phyloP scores from a whole-genome alignment of 2,113 vertebrate genomes.

The Formicarius rufipectus region DNA sequence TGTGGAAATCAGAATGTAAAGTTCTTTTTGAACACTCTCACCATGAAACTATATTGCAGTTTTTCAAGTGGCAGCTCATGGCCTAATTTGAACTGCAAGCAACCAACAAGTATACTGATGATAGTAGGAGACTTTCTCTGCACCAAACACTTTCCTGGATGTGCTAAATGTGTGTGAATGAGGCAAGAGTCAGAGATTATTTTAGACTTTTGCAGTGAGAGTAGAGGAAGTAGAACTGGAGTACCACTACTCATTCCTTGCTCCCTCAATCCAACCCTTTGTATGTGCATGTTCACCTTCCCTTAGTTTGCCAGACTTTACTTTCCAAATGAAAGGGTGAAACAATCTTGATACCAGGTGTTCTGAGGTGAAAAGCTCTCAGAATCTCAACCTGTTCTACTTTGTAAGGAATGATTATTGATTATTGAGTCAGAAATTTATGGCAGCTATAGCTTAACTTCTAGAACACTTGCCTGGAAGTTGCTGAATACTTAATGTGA shows the following conservation, averaged over 20 bases:
- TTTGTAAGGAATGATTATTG: not conserved
- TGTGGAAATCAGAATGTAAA: not conserved
- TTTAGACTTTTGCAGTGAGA: not conserved
- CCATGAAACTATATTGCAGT: not conserved
- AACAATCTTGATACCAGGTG: not conserved
- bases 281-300: not conserved
- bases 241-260: not conserved
- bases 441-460: not conserved
- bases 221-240: not conserved
- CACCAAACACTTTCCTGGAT: not conserved
- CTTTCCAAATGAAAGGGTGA: not conserved
- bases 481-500: not conserved
- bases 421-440: not conserved
- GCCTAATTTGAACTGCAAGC: not conserved
- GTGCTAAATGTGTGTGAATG: not conserved
- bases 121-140: not conserved
- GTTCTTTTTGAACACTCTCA: not conserved
- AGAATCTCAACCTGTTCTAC: not conserved
- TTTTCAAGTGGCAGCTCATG: not conserved
- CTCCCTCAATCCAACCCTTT: not conserved
- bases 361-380: not conserved
- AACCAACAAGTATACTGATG: not conserved
- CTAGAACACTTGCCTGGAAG: not conserved
- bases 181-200: not conserved
- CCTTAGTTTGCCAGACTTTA: not conserved